Conservation (phyloP, 2,113 vertebrate genomes). For the Serinus canaria region DNA sequence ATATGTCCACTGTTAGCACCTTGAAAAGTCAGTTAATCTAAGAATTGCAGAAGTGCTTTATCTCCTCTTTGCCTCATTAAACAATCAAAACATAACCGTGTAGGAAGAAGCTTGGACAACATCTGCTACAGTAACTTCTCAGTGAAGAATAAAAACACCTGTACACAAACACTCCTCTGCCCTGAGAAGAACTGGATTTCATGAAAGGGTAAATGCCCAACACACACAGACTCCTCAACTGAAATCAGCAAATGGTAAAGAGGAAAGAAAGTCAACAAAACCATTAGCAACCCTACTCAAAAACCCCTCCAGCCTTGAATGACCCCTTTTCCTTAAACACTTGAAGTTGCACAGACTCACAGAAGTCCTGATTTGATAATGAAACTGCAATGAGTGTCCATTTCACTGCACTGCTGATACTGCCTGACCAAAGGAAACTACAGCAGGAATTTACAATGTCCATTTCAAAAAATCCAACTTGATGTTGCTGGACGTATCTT, state of each 20-base stretch:
- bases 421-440: neutral
- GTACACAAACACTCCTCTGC: neutral
- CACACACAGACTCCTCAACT: neutral
- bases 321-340: neutral
- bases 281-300: neutral
- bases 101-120: slow-evolving; percentile 36
- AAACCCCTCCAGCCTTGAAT: neutral
- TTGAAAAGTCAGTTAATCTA: slow-evolving; percentile 49
- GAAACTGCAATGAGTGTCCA: neutral
- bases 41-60: slow-evolving; percentile 63
- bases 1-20: slow-evolving; percentile 52
- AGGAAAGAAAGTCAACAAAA: neutral
- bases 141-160: neutral
- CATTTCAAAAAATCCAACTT: neutral
- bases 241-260: neutral
- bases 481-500: neutral
- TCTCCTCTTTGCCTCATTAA: slow-evolving; percentile 62
- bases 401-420: neutral
- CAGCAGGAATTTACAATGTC: neutral
- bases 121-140: slow-evolving; percentile 29
- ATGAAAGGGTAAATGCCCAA: neutral
- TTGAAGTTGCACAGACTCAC: neutral
- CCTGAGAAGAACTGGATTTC: neutral
- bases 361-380: neutral
- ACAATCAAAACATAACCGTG: slow-evolving; percentile 53